Evolutionary conservation across 2,888 invertebrate species (phyloP), one percentile per base, ranked within the genome.

Genomic region (Polymixis flavicincta): DNA sequence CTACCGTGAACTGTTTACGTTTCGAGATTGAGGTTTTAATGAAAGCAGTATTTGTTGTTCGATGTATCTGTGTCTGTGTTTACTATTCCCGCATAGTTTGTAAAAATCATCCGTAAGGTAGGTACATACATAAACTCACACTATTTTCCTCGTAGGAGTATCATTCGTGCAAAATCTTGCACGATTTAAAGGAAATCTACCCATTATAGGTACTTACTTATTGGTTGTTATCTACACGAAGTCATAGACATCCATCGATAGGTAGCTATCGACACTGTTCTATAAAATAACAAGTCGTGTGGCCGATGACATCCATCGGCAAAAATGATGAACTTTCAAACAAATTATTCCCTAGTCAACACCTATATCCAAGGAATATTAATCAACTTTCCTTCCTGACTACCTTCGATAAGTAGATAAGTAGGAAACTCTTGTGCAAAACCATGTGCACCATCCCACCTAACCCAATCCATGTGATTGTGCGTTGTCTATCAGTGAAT

Each of bases 1-100:
- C 50, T 60, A 65, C 45, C 61, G n/a, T 59, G 22, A 71, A 69
- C 9, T 57, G 22, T 57, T 42, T 50, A 57, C 45, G 78, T 64
- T 54, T 45, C 7, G 14, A 19, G 14, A 74, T 74, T 61, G 52
- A 13, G 17, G 25, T 22, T 17, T 28, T 17, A 42, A 71, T 48
- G 3, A 48, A 48, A 61, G n/a, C 61, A 8, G 45, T 66, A 54
- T 52, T 37, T 66, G 7, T 32, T 17, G 52, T 66, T 52, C 37
- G 32, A 52, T 37, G 1, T 17, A 17, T 52, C n/a, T 52, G 66
- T 66, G 17, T 32, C n/a, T n/a, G n/a, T 17, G 32, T 17, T 55
- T 14, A 14, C 22, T 14, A 45, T 37, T 3, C 3, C 37, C 37
- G 37, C 37, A 37, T 37, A 37, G 37, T 3, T 37, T 37, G 5